These are phyloP conservation scores for Parasteatoda lunata DNA, from an alignment of 2,888 invertebrate genomes.

Conservation along the genomic window DNA sequence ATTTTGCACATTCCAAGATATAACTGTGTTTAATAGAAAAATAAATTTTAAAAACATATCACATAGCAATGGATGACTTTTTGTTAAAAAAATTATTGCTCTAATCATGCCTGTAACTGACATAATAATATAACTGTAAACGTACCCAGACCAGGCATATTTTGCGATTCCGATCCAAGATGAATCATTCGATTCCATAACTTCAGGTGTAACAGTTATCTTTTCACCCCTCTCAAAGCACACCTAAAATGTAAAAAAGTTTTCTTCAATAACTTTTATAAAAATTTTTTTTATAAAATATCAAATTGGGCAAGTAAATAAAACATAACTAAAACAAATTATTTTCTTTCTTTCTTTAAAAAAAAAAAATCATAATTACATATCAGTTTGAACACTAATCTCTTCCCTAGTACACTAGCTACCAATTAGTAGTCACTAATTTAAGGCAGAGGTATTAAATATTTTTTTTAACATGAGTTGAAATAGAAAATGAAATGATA, in stretches of 20 bases:
- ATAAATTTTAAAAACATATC: neutral
- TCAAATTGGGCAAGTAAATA: too few species aligned
- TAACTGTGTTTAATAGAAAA: constrained; percentile 74
- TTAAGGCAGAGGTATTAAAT: too few species aligned
- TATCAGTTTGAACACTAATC: too few species aligned
- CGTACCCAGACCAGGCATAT: constrained; percentile 85
- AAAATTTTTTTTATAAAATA: too few species aligned
- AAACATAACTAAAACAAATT: too few species aligned
- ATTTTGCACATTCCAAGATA: constrained; percentile 84
- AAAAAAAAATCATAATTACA: too few species aligned
- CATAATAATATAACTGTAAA: constrained; percentile 31
- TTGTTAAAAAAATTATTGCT: neutral
- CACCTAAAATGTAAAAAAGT: constrained; percentile 72
- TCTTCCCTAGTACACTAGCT: too few species aligned
- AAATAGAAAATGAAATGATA: too few species aligned
- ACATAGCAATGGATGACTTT: neutral
- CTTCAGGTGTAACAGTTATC: constrained; percentile 79
- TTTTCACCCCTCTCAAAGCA: constrained; percentile 80
- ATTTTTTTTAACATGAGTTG: too few species aligned
- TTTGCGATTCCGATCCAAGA: constrained; percentile 83
- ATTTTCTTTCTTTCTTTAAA: too few species aligned
- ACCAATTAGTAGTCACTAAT: too few species aligned
- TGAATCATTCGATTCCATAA: constrained; percentile 76
- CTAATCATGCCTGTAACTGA: neutral
- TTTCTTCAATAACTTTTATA: too few species aligned